phyloP scores from a whole-genome alignment of 2,797 vertebrate genomes.

The Periparus ater region DNA sequence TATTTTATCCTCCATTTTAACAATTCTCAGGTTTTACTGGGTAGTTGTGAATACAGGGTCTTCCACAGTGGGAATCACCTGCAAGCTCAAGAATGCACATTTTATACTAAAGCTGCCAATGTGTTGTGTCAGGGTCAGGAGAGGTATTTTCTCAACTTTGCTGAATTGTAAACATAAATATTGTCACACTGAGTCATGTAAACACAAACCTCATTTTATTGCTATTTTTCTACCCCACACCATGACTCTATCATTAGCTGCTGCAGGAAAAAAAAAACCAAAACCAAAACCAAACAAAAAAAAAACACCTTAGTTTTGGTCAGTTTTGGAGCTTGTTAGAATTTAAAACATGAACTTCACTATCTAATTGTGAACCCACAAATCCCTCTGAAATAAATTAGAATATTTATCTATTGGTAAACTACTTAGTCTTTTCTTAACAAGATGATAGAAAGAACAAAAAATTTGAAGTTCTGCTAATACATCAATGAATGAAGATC shows the following conservation, averaged over 20 bases:
- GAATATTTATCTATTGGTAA: neutral
- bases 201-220: neutral
- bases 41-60: neutral
- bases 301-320: neutral
- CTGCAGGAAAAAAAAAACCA: neutral
- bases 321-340: neutral
- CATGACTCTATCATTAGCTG: neutral
- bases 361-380: neutral
- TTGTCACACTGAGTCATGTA: neutral
- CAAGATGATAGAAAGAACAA: neutral
- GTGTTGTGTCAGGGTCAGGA: neutral
- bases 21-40: slow-evolving; percentile 21
- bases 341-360: neutral
- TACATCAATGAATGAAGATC: neutral
- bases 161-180: neutral
- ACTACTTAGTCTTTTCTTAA: neutral
- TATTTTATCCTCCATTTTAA: slow-evolving; percentile 42
- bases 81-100: neutral
- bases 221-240: neutral
- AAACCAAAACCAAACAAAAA: too few relatives aligned
- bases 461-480: neutral
- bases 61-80: neutral
- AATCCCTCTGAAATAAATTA: neutral
- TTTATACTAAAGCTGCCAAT: neutral
- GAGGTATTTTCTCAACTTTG: neutral